These are phyloP conservation scores for Chirona hameri DNA, from an alignment of 2,888 invertebrate genomes.

Conservation along the genomic window DNA sequence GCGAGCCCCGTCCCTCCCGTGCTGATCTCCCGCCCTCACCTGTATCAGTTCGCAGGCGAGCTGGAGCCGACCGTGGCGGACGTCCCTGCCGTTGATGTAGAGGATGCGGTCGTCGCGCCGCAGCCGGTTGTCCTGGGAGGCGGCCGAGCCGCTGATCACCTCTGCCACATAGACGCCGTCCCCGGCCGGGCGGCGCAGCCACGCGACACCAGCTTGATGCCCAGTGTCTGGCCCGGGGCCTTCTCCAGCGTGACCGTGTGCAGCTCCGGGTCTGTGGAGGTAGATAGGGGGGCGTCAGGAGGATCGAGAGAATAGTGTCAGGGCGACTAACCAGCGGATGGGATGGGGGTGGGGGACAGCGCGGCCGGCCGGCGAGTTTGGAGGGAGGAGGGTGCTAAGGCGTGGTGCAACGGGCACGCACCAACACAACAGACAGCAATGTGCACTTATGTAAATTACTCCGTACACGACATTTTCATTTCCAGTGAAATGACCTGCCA, in stretches of 20 bases:
- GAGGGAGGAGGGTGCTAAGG: no score
- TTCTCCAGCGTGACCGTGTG: constrained; percentile 48
- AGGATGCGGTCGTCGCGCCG: constrained; percentile 51
- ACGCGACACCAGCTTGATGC: constrained; percentile 45
- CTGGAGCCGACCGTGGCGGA: constrained; percentile 49
- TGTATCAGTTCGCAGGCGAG: constrained; percentile 47
- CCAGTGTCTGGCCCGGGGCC: constrained; percentile 49
- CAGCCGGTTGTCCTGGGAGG: constrained; percentile 48
- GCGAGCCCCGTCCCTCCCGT: no score
- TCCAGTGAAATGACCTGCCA: no score
- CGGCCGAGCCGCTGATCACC: constrained; percentile 47
- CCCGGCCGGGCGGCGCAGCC: constrained; percentile 23
- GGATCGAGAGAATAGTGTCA: no score
- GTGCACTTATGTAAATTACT: no score
- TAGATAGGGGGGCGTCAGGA: not conserved
- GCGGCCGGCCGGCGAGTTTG: no score
- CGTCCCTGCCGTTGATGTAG: constrained; percentile 50
- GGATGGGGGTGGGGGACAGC: no score
- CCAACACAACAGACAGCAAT: no score
- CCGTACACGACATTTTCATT: no score
- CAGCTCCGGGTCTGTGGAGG: constrained; percentile 44
- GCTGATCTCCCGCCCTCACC: constrained; percentile 36
- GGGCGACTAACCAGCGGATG: no score
- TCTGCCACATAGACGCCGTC: constrained; percentile 44
- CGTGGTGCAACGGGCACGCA: no score